phyloP scores from a whole-genome alignment of 2,113 vertebrate genomes.

The Sialia sialis region DNA sequence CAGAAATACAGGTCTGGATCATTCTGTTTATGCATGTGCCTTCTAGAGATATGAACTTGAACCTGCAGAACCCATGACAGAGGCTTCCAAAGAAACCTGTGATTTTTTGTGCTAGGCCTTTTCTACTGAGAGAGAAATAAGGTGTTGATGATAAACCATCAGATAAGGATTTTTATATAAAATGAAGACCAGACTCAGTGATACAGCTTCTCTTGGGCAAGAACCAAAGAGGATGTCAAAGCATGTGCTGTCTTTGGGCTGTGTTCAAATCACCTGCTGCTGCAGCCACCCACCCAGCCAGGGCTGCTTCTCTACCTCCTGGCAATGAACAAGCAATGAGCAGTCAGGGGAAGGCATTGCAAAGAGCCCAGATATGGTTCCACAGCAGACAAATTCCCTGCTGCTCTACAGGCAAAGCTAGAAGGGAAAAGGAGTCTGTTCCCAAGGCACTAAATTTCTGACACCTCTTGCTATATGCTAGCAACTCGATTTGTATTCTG shows the following conservation, averaged over 20 bases:
- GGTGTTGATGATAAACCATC: background rate
- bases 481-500: background rate
- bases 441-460: background rate
- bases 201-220: background rate
- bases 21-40: background rate
- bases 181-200: background rate
- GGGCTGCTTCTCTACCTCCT: background rate
- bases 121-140: background rate
- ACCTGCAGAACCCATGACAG: background rate
- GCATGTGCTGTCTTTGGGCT: background rate
- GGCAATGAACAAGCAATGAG: background rate
- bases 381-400: background rate
- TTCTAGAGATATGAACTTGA: background rate
- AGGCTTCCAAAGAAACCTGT: background rate
- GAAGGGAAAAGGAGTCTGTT: background rate
- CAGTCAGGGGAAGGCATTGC: background rate
- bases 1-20: background rate
- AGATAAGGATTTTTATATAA: background rate
- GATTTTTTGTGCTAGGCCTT: background rate
- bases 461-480: fast-evolving
- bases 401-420: background rate
- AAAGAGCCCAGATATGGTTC: background rate
- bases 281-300: background rate
- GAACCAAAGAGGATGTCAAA: background rate
- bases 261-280: background rate